These are phyloP conservation scores for Prinia subflava DNA, from an alignment of 2,113 vertebrate species.

Conservation along the genomic window DNA sequence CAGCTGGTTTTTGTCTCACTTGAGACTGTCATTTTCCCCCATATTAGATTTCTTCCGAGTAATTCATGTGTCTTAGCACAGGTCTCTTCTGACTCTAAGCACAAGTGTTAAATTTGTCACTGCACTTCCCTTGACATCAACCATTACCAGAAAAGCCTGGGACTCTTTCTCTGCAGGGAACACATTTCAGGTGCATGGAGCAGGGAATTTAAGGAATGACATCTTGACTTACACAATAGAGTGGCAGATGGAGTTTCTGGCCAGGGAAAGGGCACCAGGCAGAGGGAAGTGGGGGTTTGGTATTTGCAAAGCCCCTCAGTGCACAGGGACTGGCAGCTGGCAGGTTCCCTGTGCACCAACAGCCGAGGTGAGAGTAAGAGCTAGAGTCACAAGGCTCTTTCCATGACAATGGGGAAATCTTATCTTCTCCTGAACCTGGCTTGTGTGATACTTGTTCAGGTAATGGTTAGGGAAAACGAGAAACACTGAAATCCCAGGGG, in stretches of 20 bases:
- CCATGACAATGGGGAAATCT: background rate
- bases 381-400: background rate
- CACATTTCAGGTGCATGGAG: background rate
- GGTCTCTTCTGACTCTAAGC: background rate
- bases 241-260: background rate
- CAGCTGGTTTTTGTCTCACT: background rate
- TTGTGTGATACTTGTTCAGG: background rate
- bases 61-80: background rate
- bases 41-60: background rate
- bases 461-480: background rate
- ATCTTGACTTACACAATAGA: background rate
- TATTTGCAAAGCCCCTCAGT: background rate
- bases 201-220: background rate
- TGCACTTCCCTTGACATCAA: fast-evolving
- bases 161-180: background rate
- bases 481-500: background rate
- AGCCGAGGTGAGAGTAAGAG: background rate
- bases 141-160: background rate
- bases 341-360: background rate
- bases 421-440: background rate
- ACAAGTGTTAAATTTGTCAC: background rate
- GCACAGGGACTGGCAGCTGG: background rate
- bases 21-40: background rate
- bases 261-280: background rate
- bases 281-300: background rate